Percentiles rank a stretch among this genome's conserved stretches.
Conservation (phyloP, 2,888 invertebrate species). For the Drosophila paranaensis region DNA sequence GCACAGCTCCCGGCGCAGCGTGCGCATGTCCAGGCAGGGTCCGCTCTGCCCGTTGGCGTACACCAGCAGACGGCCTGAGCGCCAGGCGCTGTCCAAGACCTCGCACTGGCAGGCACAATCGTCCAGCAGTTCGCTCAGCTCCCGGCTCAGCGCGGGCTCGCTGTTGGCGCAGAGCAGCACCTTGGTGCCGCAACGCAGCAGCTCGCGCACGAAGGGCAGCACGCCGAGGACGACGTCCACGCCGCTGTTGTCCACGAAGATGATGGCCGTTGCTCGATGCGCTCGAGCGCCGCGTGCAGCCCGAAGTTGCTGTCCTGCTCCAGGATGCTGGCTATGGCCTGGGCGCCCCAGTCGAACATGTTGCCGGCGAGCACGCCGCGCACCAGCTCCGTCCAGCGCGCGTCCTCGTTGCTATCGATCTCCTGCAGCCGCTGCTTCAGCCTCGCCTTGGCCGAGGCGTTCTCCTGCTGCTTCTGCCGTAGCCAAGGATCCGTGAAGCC, state of each 20-base stretch:
- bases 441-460: slow-evolving; percentile 90
- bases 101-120: slow-evolving; percentile 89
- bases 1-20: slow-evolving; percentile 89
- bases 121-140: slow-evolving; percentile 91
- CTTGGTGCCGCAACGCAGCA: slow-evolving; percentile 92
- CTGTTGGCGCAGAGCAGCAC: slow-evolving; percentile 97
- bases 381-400: slow-evolving; percentile 88
- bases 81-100: slow-evolving; percentile 88
- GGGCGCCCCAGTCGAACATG: slow-evolving; percentile 99
- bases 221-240: slow-evolving; percentile 97
- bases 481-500: slow-evolving; percentile 96
- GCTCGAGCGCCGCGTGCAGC: slow-evolving; percentile 91
- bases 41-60: slow-evolving; percentile 97
- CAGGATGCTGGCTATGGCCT: slow-evolving; percentile 93
- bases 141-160: slow-evolving; percentile 94
- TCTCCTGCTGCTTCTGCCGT: slow-evolving; percentile 94
- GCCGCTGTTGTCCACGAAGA: slow-evolving; percentile 99
- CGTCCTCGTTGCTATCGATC: slow-evolving; percentile 88
- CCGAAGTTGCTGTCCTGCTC: slow-evolving; percentile 90
- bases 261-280: slow-evolving; percentile 95
- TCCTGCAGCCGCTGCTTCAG: slow-evolving; percentile 89
- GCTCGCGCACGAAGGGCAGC: slow-evolving; percentile 94
- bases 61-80: slow-evolving; percentile 89
- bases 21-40: slow-evolving; percentile 96
- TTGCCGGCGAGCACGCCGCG: slow-evolving; percentile 90